phyloP scores from a whole-genome alignment of 2,888 invertebrate genomes.

The Caradrina clavipalpis region DNA sequence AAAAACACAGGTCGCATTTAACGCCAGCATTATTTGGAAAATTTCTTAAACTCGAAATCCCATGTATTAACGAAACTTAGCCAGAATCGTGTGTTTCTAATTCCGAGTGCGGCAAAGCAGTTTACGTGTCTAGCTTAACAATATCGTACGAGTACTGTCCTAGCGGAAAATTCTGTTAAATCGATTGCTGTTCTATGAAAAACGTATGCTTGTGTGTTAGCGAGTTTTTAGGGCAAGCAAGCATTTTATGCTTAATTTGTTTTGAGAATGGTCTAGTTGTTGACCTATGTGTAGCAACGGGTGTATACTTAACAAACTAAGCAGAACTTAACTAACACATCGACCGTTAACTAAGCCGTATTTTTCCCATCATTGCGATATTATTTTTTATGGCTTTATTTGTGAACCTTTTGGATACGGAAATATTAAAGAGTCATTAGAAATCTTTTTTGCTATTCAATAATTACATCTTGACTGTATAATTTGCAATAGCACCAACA shows the following conservation, averaged over 20 bases:
- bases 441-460: too few relatives aligned
- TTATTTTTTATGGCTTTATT: too few relatives aligned
- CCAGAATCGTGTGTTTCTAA: constrained; percentile 54
- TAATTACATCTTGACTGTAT: too few relatives aligned
- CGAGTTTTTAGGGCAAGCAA: background rate
- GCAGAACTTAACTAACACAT: too few relatives aligned
- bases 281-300: too few relatives aligned
- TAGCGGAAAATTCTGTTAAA: constrained; percentile 45
- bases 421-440: too few relatives aligned
- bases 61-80: constrained; percentile 51
- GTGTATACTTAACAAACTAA: too few relatives aligned
- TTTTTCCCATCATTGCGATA: too few relatives aligned
- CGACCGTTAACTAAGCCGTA: too few relatives aligned
- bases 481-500: too few relatives aligned
- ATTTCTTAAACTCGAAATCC: constrained; percentile 60
- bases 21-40: constrained; percentile 2
- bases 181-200: constrained; percentile 44
- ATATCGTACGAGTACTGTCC: constrained; percentile 25
- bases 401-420: too few relatives aligned
- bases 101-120: constrained; percentile 45
- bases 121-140: constrained; percentile 51
- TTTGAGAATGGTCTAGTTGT: too few relatives aligned
- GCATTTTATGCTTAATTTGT: background rate
- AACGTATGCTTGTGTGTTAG: background rate
- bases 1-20: constrained; percentile 1